Base-by-base conservation (phyloP, 1,140 invertebrate species). In the Macrotrachela quadricornifera region DNA sequence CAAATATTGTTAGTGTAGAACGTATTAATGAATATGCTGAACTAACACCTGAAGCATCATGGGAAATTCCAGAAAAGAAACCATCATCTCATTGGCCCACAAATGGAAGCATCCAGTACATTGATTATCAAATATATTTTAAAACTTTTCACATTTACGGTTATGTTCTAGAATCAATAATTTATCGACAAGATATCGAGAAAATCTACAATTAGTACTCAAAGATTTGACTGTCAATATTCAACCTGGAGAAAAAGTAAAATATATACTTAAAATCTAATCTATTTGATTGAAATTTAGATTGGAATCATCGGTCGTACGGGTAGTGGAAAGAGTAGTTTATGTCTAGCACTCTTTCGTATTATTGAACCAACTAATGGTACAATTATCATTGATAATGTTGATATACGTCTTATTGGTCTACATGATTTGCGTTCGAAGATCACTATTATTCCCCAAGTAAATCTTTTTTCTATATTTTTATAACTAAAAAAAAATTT, bases 381-480 rank as follows among this genome's bases (percentile, higher is more conserved):
- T 11, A 70, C 72, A 46, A 95, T 97, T 56, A 62, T 78, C n/a
- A 90, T 97, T 54, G 92, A 97, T 71, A 81, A 79, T 42, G 64
- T 85, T 13, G 79, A 92, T 64, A 88, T 96, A 57, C 71, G 80
- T 1, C 76, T 76, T 11, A 73, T 96, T 57, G 87, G 87, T 36
- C 76, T 97, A 6, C 85, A 94, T 65, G 79, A 84, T 57, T 68
- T 97, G 21, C 75, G 91, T 74, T 70, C 70, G n/a, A 65, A 81
- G 57, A 73, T 95, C 18, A 92, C 87, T 14, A 90, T 91, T 61
- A 90, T 92, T 67, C 82, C 82, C 45, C 82, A 84, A 72, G 73
- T 75, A 64, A 67, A n/a, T n/a, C n/a, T n/a, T n/a, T n/a, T n/a
- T n/a, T n/a, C n/a, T n/a, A n/a, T n/a, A n/a, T n/a, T n/a, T n/a